These are phyloP conservation scores for Crossocerus cetratus DNA, from an alignment of 2,888 invertebrate species.

Conservation along the genomic window DNA sequence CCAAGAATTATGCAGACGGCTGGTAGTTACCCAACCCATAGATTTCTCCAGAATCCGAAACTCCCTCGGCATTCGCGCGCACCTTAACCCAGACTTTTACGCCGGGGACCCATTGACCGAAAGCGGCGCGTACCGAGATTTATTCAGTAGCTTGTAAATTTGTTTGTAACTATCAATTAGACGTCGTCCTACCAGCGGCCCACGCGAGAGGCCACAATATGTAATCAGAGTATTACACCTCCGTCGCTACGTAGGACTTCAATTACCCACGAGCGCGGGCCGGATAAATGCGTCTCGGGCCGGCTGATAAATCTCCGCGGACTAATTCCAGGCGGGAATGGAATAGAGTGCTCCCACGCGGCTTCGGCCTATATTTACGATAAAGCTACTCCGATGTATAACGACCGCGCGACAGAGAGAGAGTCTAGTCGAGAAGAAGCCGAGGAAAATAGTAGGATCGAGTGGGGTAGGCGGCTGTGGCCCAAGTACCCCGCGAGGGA, in stretches of 20 bases:
- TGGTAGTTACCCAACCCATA: slow-evolving; percentile 65
- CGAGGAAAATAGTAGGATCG: background rate
- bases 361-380: slow-evolving; percentile 28
- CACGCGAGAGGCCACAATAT: slow-evolving; percentile 45
- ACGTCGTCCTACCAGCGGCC: slow-evolving; percentile 40
- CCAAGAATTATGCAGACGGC: slow-evolving; percentile 64
- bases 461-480: background rate
- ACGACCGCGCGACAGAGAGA: background rate
- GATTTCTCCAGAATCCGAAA: slow-evolving; percentile 60
- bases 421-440: background rate
- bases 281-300: slow-evolving; percentile 45
- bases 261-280: slow-evolving; percentile 43
- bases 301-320: slow-evolving; percentile 45
- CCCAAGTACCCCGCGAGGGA: background rate
- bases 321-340: slow-evolving; percentile 32
- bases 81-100: slow-evolving; percentile 34
- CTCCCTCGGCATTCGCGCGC: slow-evolving; percentile 54
- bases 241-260: slow-evolving; percentile 42
- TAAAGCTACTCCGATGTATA: slow-evolving; percentile 30
- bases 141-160: slow-evolving; percentile 50
- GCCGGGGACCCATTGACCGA: background rate
- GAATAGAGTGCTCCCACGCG: slow-evolving; percentile 40
- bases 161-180: slow-evolving; percentile 52
- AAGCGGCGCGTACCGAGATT: slow-evolving; percentile 8
- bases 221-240: slow-evolving; percentile 52